Percentiles rank a stretch among this genome's conserved stretches.
These are phyloP conservation scores for Amblyjoppa proteus DNA, from an alignment of 2,888 invertebrate species.

Conservation along the genomic window DNA sequence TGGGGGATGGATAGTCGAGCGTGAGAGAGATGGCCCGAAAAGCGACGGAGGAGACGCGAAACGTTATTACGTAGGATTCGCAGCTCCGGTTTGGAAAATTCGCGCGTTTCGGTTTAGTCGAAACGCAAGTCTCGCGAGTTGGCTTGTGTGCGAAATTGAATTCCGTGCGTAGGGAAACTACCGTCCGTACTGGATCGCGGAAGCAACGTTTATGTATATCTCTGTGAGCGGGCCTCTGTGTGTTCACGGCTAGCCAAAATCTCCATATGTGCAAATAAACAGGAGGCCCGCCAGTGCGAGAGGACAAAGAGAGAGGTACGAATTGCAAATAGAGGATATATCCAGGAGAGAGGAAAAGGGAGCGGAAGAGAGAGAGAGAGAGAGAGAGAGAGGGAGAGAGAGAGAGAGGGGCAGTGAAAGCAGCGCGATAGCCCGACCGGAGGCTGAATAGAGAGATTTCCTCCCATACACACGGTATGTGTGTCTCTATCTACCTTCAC, in stretches of 20 bases:
- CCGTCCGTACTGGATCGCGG: background rate
- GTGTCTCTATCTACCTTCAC: conserved; percentile 30
- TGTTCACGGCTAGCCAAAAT: conserved; percentile 52
- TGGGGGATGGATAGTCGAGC: conserved; percentile 3
- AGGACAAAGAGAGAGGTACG: conserved; percentile 31
- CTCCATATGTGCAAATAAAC: conserved; percentile 71
- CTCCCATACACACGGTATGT: background rate
- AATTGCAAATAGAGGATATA: conserved; percentile 12
- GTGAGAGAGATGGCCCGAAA: background rate
- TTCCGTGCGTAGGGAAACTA: conserved; percentile 34
- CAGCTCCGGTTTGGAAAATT: conserved; percentile 33
- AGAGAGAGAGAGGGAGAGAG: background rate
- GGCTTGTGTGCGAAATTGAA: conserved; percentile 22
- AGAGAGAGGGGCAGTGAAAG: background rate
- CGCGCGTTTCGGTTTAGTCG: conserved; percentile 27
- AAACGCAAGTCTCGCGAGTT: conserved; percentile 33
- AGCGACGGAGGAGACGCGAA: conserved; percentile 32
- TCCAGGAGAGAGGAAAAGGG: background rate
- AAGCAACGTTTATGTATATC: conserved; percentile 34
- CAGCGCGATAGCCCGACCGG: conserved; percentile 2
- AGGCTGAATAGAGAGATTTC: conserved; percentile 45
- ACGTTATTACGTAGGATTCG: conserved; percentile 51
- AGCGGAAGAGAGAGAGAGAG: background rate
- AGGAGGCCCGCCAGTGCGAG: conserved; percentile 37
- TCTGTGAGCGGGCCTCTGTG: conserved; percentile 12